phyloP scores from a whole-genome alignment of 2,888 invertebrate species.

The Oxystoma pomonae region DNA sequence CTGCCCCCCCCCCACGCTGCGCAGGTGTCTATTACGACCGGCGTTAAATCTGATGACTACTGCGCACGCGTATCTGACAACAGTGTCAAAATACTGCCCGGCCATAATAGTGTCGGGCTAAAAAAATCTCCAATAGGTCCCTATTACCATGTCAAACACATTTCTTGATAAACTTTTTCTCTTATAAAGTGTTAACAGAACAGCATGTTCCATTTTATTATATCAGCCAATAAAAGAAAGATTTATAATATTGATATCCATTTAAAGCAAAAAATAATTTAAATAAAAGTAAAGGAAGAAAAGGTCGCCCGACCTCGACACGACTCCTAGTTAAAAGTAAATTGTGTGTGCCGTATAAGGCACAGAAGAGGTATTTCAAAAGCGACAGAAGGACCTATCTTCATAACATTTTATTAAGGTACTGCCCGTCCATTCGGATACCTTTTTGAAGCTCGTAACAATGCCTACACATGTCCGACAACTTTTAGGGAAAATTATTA shows the following conservation, averaged over 20 bases:
- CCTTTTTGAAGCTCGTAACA: constrained; percentile 21
- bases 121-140: no score
- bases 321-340: constrained; percentile 17
- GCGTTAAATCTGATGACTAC: no score
- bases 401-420: constrained; percentile 24
- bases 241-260: neutral
- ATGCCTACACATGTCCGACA: constrained; percentile 21
- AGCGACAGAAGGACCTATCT: constrained; percentile 13
- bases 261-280: neutral
- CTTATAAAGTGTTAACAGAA: neutral
- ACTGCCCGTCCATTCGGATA: constrained; percentile 18
- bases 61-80: no score
- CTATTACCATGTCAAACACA: no score
- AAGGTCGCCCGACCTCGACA: neutral
- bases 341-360: constrained; percentile 22
- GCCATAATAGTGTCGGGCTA: no score
- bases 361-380: constrained; percentile 16
- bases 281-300: constrained; percentile 1
- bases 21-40: no score
- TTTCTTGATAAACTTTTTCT: no score
- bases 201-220: neutral
- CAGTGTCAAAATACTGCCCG: no score
- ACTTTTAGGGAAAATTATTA: constrained; percentile 9
- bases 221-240: neutral
- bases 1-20: no score